Base-by-base conservation (phyloP, 1,140 invertebrate species). In the silkworm (Bombyx mori) region DNA sequence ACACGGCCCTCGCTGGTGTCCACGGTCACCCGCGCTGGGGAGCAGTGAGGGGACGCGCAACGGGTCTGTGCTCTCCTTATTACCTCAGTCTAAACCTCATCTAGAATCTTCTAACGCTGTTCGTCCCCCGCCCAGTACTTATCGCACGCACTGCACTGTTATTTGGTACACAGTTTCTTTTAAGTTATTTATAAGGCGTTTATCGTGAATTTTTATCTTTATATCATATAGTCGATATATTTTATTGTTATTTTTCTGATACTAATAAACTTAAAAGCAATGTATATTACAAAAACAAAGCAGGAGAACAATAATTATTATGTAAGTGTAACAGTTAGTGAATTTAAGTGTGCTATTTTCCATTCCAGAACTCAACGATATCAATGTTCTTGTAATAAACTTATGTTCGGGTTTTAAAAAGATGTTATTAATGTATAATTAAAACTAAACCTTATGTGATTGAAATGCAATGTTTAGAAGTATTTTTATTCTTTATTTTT, bases 381-480 rank as follows among this genome's bases (percentile, higher is more conserved):
- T 83, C 83, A 84, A 79, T 81, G 83, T 86, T 86, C 82, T 82
- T 77, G 78, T 87, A 85, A 83, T 79, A 7, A 18, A 86, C 79
- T 85, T 85, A 82, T 82, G 79, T 87, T 85, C 81, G 80, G 84
- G 80, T 85, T 87, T 79, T 79, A 82, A 81, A 82, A 86, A 80
- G 73, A 85, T 85, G 84, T 84, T 87, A 85, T 85, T 83, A 82
- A 82, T 81, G 76, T 85, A 82, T 87, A 80, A 80, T 82, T 79
- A 82, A 81, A 35, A 87, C 78, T 84, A 82, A 84, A 87, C 81
- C 81, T 83, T 84, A 87, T 85, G 84, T 87, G 84, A 87, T 87
- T 86, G 82, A 86, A 87, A 87, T 87, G 84, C 84, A 87, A 87
- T 87, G 81, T 87, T 87, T 87, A 87, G 79, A 86, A 87, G 84